Percentiles rank a stretch among this genome's conserved stretches.
phyloP scores from a whole-genome alignment of 2,888 invertebrate species.

The Syrphus vitripennis region DNA sequence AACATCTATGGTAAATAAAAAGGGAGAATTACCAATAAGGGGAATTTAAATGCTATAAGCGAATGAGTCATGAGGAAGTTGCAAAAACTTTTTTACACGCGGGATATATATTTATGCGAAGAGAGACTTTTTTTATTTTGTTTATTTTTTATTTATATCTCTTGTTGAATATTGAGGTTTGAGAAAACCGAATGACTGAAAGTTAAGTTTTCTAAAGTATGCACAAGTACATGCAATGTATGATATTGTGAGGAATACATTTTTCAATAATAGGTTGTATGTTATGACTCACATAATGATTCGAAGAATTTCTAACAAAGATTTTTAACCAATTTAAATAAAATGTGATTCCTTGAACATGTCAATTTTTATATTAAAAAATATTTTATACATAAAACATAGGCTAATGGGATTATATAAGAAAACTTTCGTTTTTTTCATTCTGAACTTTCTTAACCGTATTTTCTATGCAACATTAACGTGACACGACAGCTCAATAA shows the following conservation, averaged over 20 bases:
- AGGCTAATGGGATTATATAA: no score
- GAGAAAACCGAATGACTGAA: neutral
- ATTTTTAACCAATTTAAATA: neutral
- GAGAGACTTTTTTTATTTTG: neutral
- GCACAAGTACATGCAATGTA: neutral
- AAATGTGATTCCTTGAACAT: no score
- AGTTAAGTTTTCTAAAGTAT: neutral
- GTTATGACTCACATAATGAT: neutral
- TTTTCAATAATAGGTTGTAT: neutral
- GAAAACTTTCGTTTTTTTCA: no score
- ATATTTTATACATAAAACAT: no score
- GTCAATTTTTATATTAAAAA: no score
- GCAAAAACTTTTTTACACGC: slow-evolving; percentile 26
- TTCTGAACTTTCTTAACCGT: no score
- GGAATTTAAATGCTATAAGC: neutral
- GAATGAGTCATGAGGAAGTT: slow-evolving; percentile 57
- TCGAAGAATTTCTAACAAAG: neutral
- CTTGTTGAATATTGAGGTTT: slow-evolving; percentile 11
- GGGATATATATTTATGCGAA: neutral
- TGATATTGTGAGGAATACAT: neutral
- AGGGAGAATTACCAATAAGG: slow-evolving; percentile 31
- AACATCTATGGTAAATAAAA: slow-evolving; percentile 7
- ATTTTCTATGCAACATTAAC: no score
- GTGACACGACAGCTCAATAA: no score
- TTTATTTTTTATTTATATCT: slow-evolving; percentile 27